phyloP scores from a whole-genome alignment of 2,797 vertebrate species.

The Dipus sagitta region DNA sequence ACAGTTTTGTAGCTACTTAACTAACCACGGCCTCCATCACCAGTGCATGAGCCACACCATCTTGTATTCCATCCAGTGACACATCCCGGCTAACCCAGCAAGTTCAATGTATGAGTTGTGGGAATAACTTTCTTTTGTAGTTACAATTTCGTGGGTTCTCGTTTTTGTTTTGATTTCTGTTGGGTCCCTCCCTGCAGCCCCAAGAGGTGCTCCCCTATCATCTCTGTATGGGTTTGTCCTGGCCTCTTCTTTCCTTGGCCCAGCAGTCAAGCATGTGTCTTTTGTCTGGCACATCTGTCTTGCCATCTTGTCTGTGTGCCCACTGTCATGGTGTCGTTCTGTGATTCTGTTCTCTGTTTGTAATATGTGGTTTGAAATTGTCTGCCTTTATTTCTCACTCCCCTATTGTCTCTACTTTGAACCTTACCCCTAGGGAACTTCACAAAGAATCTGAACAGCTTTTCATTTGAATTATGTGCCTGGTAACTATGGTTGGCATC shows the following conservation, averaged over 20 bases:
- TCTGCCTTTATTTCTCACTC: conserved; percentile 73
- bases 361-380: conserved; percentile 88
- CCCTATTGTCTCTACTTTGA: conserved; percentile 74
- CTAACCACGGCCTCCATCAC: conserved; percentile 89
- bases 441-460: conserved; percentile 92
- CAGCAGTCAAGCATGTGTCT: conserved; percentile 81
- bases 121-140: conserved; percentile 81
- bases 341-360: conserved; percentile 98
- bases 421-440: conserved; percentile 85
- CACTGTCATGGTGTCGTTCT: conserved; percentile 86
- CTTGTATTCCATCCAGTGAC: conserved; percentile 89
- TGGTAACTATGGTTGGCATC: conserved; percentile 51
- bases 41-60: conserved; percentile 92
- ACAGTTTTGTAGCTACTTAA: conserved; percentile 86
- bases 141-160: conserved; percentile 65
- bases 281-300: conserved; percentile 87
- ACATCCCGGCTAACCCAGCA: conserved; percentile 88
- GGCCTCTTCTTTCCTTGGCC: conserved; percentile 85
- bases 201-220: conserved; percentile 83
- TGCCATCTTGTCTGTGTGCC: conserved; percentile 87
- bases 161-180: conserved; percentile 80
- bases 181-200: conserved; percentile 84
- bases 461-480: conserved; percentile 68
- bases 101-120: conserved; percentile 87
- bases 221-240: conserved; percentile 65